These are phyloP conservation scores for Drymonia ruficornis DNA, from an alignment of 2,888 invertebrate species.

Conservation along the genomic window DNA sequence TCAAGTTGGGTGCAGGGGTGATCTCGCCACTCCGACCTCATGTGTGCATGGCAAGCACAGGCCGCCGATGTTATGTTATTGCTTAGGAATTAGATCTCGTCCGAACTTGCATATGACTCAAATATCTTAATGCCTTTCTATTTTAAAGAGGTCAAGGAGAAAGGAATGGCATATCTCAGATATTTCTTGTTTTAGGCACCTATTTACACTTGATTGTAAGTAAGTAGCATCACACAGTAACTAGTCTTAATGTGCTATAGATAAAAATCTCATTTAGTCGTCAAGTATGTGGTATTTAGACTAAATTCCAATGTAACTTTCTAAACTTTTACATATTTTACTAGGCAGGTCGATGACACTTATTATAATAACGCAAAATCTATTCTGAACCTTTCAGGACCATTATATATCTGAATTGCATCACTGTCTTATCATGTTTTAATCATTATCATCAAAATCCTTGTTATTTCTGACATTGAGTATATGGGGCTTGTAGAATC, in stretches of 20 bases:
- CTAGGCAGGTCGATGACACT: neutral
- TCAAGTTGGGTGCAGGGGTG: conserved; percentile 19
- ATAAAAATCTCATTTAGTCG: conserved; percentile 1
- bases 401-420: neutral
- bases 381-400: neutral
- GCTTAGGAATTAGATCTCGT: neutral
- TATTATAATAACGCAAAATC: neutral
- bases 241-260: neutral
- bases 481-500: conserved; percentile 54
- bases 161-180: conserved; percentile 3
- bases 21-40: neutral
- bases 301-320: neutral
- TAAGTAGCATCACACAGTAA: neutral
- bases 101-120: neutral
- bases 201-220: neutral
- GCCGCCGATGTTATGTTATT: neutral
- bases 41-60: neutral
- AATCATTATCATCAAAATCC: conserved; percentile 24
- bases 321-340: neutral
- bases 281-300: neutral
- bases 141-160: conserved; percentile 6
- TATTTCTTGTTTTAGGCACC: neutral
- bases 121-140: conserved; percentile 3
- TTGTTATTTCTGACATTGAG: conserved; percentile 16
- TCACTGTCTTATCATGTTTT: neutral